Evolutionary conservation across 2,113 vertebrate genomes (phyloP), one percentile per base, ranked within the genome.

Genomic region (Amblyopsis rosae): DNA sequence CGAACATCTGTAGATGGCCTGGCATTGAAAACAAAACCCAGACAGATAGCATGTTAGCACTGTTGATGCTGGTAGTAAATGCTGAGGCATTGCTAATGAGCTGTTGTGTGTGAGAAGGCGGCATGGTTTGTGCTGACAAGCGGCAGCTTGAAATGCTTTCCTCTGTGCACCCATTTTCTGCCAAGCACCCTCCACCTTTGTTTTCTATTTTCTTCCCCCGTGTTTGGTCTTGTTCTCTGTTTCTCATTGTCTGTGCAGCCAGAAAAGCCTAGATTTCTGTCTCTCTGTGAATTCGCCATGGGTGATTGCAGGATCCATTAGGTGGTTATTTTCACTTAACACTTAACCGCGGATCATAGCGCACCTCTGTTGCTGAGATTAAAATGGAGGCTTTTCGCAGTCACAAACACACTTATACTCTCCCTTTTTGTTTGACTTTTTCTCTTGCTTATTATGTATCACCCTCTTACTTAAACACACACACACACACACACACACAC

Each of bases 251-350:
- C 26, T 26, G 26, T 26, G 26, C 26, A 26, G 26, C 26, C 26
- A 26, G 26, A 26, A 2, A 26, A 26, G 26, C 26, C 26, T 26
- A 26, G 10, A 33, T 60, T 48, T 58, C 51, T 13, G 11, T 26
- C 16, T 50, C 46, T 46, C 55, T 15, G n/a, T 47, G 67, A 59
- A 64, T 50, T 35, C 59, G 46, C 56, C 57, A 7, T n/a, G 48
- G 32, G n/a, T 65, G 72, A 77, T 75, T 58, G 63, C 47, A 62
- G 57, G 17, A 50, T 67, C 69, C 26, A 59, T 67, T 35, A 62
- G 68, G 70, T 72, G 70, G 58, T 65, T 61, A 11, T 58, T 63
- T 72, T 77, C 69, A 48, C n/a, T n/a, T n/a, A 32, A 12, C 68
- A 51, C 49, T 70, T 60, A 68, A 66, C 67, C 55, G 72, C 10